Evolutionary conservation across 2,797 vertebrate species (phyloP).

Genomic region (Perodicticus potto): DNA sequence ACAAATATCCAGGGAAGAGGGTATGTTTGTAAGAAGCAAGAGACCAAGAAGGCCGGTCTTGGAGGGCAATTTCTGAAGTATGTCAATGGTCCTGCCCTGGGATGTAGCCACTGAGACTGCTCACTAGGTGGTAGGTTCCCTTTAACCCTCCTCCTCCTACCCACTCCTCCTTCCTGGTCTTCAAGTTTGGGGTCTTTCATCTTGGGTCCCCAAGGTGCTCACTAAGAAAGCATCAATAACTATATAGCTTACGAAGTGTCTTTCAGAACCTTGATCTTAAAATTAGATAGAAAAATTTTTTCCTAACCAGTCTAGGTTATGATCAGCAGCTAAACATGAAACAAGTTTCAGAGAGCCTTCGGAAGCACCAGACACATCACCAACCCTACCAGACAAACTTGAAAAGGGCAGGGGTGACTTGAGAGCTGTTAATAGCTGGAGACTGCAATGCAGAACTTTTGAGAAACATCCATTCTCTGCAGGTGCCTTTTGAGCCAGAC

Average conservation of each 20-base stretch:
- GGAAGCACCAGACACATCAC: background rate
- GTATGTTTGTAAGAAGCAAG: background rate
- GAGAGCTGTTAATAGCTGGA: background rate
- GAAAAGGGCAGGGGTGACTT: background rate
- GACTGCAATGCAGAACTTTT: background rate
- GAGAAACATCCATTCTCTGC: background rate
- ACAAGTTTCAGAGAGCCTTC: background rate
- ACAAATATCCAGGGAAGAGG: background rate
- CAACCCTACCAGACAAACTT: background rate
- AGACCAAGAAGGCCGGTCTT: background rate
- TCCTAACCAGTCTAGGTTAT: background rate
- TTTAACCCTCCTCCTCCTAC: background rate
- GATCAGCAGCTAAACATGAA: background rate
- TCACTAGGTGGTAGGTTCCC: accelerated
- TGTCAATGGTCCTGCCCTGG: accelerated
- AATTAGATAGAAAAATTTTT: background rate
- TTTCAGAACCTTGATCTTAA: background rate
- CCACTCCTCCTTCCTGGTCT: background rate
- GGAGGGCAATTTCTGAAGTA: background rate
- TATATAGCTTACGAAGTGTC: background rate
- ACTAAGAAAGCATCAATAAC: background rate
- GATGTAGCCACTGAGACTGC: accelerated
- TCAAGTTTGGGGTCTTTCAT: background rate
- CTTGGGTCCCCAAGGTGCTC: background rate
- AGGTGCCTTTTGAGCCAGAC: background rate